These are phyloP conservation scores for Pheosia gnoma DNA, from an alignment of 2,888 invertebrate genomes.

Conservation along the genomic window DNA sequence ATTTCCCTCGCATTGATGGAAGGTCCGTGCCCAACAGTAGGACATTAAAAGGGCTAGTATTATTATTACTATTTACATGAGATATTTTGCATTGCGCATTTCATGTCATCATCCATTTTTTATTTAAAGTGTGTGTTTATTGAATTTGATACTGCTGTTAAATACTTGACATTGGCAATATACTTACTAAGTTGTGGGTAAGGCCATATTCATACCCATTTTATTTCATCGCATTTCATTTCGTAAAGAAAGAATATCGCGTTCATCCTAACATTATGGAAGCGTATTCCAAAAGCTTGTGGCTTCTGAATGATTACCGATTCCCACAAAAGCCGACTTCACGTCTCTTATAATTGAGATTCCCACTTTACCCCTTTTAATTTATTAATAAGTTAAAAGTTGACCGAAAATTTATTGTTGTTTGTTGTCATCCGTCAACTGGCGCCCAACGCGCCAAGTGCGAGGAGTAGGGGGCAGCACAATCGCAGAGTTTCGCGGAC, in stretches of 20 bases:
- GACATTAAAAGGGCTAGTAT: too few relatives aligned
- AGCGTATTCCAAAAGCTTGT: slow-evolving; percentile 4
- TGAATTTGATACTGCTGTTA: too few relatives aligned
- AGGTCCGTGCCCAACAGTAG: too few relatives aligned
- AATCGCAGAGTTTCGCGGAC: slow-evolving; percentile 42
- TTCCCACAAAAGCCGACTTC: slow-evolving; percentile 6
- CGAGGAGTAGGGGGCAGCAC: slow-evolving; percentile 25
- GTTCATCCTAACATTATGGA: not conserved
- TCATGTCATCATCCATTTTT: too few relatives aligned
- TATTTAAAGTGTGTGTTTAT: too few relatives aligned
- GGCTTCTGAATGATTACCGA: slow-evolving; percentile 3
- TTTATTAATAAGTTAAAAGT: slow-evolving; percentile 40
- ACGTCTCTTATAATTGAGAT: slow-evolving; percentile 17
- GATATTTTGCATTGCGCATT: too few relatives aligned
- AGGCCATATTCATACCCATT: too few relatives aligned
- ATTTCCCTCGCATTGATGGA: too few relatives aligned
- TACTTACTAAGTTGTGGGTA: too few relatives aligned
- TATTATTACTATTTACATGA: too few relatives aligned
- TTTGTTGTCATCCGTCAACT: slow-evolving; percentile 30
- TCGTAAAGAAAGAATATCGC: not conserved
- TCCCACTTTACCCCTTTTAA: slow-evolving; percentile 24
- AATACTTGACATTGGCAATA: too few relatives aligned
- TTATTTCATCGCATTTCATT: too few relatives aligned
- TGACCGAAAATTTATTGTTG: slow-evolving; percentile 40
- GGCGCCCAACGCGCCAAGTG: slow-evolving; percentile 22